phyloP scores from a whole-genome alignment of 2,888 invertebrate species.

The Oxyteleia sp. region DNA sequence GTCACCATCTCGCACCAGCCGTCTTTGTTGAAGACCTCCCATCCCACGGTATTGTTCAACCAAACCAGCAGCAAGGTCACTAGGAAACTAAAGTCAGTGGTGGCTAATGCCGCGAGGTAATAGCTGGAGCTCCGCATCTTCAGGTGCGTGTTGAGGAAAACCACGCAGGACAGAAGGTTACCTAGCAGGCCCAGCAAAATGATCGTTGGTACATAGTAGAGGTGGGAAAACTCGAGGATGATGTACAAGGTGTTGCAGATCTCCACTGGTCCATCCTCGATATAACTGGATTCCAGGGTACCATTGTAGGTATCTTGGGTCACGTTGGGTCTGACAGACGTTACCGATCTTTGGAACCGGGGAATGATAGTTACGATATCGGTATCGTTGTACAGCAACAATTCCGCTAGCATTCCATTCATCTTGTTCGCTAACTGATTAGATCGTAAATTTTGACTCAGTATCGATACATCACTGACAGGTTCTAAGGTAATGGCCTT shows the following conservation, averaged over 20 bases:
- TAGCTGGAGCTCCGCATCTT: constrained; percentile 90
- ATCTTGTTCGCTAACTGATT: too few relatives aligned
- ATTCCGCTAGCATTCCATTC: too few relatives aligned
- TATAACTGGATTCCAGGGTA: constrained; percentile 62
- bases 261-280: constrained; percentile 78
- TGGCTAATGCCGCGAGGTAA: constrained; percentile 90
- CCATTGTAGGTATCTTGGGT: too few relatives aligned
- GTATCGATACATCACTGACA: too few relatives aligned
- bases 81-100: constrained; percentile 90
- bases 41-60: constrained; percentile 88
- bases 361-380: too few relatives aligned
- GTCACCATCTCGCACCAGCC: constrained; percentile 89
- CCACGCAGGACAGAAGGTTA: constrained; percentile 89
- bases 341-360: too few relatives aligned
- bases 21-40: constrained; percentile 88
- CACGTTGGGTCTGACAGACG: too few relatives aligned
- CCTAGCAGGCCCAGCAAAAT: constrained; percentile 90
- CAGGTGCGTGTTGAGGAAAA: constrained; percentile 90
- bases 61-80: constrained; percentile 89
- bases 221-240: constrained; percentile 88
- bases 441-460: too few relatives aligned
- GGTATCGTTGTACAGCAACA: too few relatives aligned
- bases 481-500: too few relatives aligned
- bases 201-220: constrained; percentile 90
- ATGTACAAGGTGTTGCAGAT: constrained; percentile 82